Evolutionary conservation across 1,140 invertebrate genomes (phyloP).

Genomic region (Drosophila suzukii): DNA sequence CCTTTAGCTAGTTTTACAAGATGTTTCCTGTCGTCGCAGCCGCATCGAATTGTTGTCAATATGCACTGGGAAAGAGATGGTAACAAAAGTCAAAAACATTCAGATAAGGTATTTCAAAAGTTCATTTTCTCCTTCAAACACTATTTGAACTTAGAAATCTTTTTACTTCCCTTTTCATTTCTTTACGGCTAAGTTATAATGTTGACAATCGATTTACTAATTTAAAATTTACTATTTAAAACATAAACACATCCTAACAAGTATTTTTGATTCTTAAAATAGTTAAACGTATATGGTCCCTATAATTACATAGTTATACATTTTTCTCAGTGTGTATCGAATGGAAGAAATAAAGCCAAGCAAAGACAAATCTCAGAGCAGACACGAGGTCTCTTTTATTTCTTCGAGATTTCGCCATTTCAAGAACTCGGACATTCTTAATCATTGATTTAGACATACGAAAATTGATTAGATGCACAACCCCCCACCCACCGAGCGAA

Average conservation of each 20-base stretch:
- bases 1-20: conserved; percentile 84
- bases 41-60: conserved; percentile 83
- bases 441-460: conserved; percentile 81
- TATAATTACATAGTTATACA: neutral
- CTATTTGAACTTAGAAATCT: too few relatives aligned
- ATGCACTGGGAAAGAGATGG: conserved; percentile 26
- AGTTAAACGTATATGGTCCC: too few relatives aligned
- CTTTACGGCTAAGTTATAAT: too few relatives aligned
- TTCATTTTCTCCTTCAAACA: too few relatives aligned
- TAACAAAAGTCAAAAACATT: neutral
- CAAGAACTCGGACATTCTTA: conserved; percentile 67
- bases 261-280: too few relatives aligned
- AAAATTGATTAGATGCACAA: conserved; percentile 74
- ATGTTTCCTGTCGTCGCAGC: conserved; percentile 83
- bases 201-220: too few relatives aligned
- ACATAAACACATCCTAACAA: too few relatives aligned
- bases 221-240: too few relatives aligned
- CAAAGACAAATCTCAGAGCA: conserved; percentile 10
- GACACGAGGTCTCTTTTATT: conserved; percentile 1
- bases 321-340: neutral
- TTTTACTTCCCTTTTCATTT: too few relatives aligned
- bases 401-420: conserved; percentile 33
- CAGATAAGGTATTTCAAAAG: too few relatives aligned
- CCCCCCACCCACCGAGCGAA: conserved; percentile 23
- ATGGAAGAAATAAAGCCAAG: neutral